Conservation (phyloP, 1,140 invertebrate species). For the Drosophila lacteicornis region DNA sequence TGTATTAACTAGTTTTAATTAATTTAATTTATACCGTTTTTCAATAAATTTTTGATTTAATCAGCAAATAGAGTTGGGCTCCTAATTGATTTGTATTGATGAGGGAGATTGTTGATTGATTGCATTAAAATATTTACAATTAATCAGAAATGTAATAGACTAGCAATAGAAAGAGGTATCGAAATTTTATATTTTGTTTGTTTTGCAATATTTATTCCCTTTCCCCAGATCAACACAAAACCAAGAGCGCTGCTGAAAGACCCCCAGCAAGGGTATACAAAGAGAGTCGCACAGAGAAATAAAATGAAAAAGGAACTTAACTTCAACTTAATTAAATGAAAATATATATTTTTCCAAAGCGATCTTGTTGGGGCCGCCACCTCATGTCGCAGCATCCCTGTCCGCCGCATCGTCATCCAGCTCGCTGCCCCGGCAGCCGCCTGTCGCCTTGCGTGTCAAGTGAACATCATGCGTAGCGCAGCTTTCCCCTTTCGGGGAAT, state of each 20-base stretch:
- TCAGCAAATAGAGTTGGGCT: too few species aligned
- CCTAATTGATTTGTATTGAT: too few species aligned
- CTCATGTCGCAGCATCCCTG: constrained; percentile 28
- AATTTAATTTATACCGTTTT: too few species aligned
- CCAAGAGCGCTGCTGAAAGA: background rate
- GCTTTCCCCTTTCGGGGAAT: constrained; percentile 38
- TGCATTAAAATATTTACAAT: too few species aligned
- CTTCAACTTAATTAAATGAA: constrained; percentile 80
- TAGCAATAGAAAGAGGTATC: too few species aligned
- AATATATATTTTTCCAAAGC: constrained; percentile 61
- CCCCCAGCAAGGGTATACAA: constrained; percentile 19
- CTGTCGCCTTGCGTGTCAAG: constrained; percentile 78
- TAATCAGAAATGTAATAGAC: too few species aligned
- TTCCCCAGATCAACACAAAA: background rate
- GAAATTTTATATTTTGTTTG: too few species aligned
- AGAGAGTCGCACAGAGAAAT: constrained; percentile 6
- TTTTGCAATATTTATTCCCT: background rate
- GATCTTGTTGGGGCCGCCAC: constrained; percentile 59
- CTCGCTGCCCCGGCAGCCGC: background rate
- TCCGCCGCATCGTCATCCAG: constrained; percentile 2
- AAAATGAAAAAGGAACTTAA: constrained; percentile 60
- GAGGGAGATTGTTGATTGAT: too few species aligned
- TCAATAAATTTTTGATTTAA: too few species aligned
- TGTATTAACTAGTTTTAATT: too few species aligned
- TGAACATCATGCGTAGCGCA: constrained; percentile 83